Percentiles rank a stretch among this genome's conserved stretches.
Evolutionary conservation across 2,113 vertebrate genomes (phyloP).

Genomic region (Cariama cristata): DNA sequence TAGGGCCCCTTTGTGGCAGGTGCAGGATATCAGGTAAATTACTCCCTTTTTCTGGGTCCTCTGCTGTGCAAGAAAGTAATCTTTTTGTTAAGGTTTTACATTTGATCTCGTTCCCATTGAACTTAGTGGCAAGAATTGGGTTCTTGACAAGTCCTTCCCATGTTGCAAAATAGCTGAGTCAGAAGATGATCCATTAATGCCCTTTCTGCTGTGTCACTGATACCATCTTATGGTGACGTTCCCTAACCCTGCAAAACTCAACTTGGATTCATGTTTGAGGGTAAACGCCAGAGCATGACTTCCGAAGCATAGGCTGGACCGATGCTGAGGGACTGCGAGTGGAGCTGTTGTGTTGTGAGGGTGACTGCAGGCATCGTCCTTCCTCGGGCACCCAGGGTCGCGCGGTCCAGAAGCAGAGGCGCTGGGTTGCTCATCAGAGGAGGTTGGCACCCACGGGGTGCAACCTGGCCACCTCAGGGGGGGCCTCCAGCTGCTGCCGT

Average conservation of each 20-base stretch:
- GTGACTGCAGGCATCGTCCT: neutral
- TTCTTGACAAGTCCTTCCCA: neutral
- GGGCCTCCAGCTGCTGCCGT: neutral
- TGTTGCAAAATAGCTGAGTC: neutral
- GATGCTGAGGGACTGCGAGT: rapidly evolving
- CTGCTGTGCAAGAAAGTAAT: neutral
- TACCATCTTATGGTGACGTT: neutral
- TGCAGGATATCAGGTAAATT: neutral
- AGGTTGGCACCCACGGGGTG: neutral
- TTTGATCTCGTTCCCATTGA: neutral
- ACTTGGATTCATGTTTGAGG: neutral
- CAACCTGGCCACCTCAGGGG: neutral
- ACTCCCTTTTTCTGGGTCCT: neutral
- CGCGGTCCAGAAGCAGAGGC: rapidly evolving
- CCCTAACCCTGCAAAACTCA: neutral
- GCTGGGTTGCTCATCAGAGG: neutral
- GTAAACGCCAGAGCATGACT: neutral
- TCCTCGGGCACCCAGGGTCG: rapidly evolving
- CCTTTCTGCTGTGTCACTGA: neutral
- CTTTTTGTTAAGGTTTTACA: neutral
- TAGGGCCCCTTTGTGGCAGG: neutral
- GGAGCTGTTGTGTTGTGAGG: rapidly evolving
- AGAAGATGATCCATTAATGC: neutral
- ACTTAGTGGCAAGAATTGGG: neutral
- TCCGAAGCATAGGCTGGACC: rapidly evolving